Percentiles rank a stretch among this genome's conserved stretches.
Evolutionary conservation across 2,888 invertebrate species (phyloP).

Genomic region (Endotricha flammealis): DNA sequence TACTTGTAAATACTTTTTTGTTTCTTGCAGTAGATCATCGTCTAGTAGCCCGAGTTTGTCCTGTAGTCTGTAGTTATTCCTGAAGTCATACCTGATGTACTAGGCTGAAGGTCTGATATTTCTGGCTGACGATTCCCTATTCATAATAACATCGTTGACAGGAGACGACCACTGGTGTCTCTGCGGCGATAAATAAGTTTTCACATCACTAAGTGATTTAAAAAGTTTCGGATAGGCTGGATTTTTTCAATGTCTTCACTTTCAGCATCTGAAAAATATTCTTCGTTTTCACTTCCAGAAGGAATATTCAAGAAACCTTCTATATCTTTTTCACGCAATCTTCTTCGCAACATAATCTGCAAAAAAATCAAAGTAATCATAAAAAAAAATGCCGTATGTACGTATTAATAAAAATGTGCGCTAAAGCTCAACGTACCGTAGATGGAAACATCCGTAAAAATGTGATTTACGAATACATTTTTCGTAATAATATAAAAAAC

Average conservation of each 20-base stretch:
- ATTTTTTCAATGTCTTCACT: slow-evolving; percentile 11
- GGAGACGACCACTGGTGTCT: slow-evolving; percentile 2
- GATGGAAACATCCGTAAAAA: background rate
- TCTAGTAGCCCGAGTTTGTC: slow-evolving; percentile 1
- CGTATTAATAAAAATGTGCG: slow-evolving; percentile 4
- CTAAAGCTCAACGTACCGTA: slow-evolving; percentile 7
- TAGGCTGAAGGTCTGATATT: slow-evolving; percentile 11
- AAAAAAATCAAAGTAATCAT: slow-evolving; percentile 7
- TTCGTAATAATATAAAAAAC: slow-evolving; percentile 4
- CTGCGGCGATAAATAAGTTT: slow-evolving; percentile 6
- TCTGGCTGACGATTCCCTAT: slow-evolving; percentile 8
- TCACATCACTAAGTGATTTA: slow-evolving; percentile 1
- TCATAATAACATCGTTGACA: slow-evolving; percentile 4
- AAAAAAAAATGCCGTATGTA: slow-evolving; percentile 1
- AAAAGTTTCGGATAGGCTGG: slow-evolving; percentile 4
- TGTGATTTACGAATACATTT: slow-evolving; percentile 5
- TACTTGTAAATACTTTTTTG: slow-evolving; percentile 17
- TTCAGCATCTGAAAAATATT: slow-evolving; percentile 10
- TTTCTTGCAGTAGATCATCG: slow-evolving; percentile 17
- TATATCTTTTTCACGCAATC: slow-evolving; percentile 10
- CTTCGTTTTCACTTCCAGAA: slow-evolving; percentile 7
- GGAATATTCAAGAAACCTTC: slow-evolving; percentile 8
- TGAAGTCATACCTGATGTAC: slow-evolving; percentile 8
- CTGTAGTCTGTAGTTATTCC: slow-evolving; percentile 1
- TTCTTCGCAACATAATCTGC: slow-evolving; percentile 9